Base-by-base conservation (phyloP, 2,888 invertebrate genomes). In the Sminthurides aquaticus region DNA sequence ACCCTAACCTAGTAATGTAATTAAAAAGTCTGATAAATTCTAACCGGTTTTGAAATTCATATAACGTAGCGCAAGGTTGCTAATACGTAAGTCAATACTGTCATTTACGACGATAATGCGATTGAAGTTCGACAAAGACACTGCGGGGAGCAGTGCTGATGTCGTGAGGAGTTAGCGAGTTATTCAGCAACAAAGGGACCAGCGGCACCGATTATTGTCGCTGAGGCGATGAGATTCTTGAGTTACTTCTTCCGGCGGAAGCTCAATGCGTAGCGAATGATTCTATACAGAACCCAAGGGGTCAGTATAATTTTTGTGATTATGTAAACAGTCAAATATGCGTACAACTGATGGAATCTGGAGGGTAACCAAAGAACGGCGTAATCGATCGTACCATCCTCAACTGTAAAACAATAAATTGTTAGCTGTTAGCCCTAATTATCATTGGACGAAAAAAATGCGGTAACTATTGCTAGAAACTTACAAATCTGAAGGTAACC, bases 311-410 rank as follows among this genome's bases (percentile, higher is more conserved):
- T 62, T 27, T 79, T 66, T 60, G 78, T 72, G 60, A 77, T 70
- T 48, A 75, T 67, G 64, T 78, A 71, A 49, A 84, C 75, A 2
- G 78, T 75, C 60, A 82, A 70, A 73, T 88, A 88, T 57, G 81
- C 76, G 61, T 77, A 78, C 24, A 90, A 79, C 75, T 85, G 83
- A 0, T 81, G 79, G 76, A 89, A 89, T 75, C 91, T 82, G 68
- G 82, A 81, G 59, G 90, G 88, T 48, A 87, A 84, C 90, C 90
- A 90, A 64, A 90, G 81, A 43, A 90, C 85, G n/a, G 87, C 85
- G 78, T 89, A 90, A 60, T 82, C 81, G 72, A 88, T 58, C 1
- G 71, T 71, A 57, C 72, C 71, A 63, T 71, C 79, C 70, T 81
- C 81, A 77, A 87, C 88, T 87, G 81, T 60, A 84, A 84, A 72